Conservation (phyloP, 2,888 invertebrate species). For the Drosophila pseudotalamancana region DNA sequence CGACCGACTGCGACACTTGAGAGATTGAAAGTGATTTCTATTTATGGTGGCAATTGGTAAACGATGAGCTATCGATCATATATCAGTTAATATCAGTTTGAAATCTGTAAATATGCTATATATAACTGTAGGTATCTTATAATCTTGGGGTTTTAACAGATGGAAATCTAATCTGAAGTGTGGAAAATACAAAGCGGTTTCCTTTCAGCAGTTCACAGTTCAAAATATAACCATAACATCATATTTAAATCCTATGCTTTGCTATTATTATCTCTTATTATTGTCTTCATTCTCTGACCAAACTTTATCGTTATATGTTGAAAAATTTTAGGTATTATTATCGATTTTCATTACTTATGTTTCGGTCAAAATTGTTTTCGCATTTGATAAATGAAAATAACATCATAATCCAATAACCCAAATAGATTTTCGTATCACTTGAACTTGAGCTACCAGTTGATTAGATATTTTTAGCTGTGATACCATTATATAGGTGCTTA, state of each 20-base stretch:
- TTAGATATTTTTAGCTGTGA: conserved; percentile 23
- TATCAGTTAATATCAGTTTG: too few relatives aligned
- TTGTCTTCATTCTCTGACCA: background rate
- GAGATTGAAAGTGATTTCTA: conserved; percentile 32
- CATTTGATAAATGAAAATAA: conserved; percentile 5
- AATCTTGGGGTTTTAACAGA: background rate
- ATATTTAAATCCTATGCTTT: too few relatives aligned
- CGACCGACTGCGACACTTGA: conserved; percentile 28
- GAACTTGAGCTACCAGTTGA: conserved; percentile 22
- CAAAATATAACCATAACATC: too few relatives aligned
- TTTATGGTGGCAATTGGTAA: conserved; percentile 32
- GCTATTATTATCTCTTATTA: background rate
- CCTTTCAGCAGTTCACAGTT: too few relatives aligned
- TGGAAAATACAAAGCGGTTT: too few relatives aligned
- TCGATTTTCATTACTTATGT: background rate
- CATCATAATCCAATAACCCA: background rate
- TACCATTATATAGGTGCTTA: background rate
- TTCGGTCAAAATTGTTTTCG: background rate
- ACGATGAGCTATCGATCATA: background rate
- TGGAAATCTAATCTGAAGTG: too few relatives aligned
- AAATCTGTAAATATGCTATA: background rate
- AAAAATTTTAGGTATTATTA: background rate
- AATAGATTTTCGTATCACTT: conserved; percentile 12
- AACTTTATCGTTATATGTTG: background rate
- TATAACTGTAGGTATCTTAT: too few relatives aligned